These are phyloP conservation scores for Polypedilum vanderplanki DNA, from an alignment of 1,140 invertebrate genomes.

Conservation along the genomic window DNA sequence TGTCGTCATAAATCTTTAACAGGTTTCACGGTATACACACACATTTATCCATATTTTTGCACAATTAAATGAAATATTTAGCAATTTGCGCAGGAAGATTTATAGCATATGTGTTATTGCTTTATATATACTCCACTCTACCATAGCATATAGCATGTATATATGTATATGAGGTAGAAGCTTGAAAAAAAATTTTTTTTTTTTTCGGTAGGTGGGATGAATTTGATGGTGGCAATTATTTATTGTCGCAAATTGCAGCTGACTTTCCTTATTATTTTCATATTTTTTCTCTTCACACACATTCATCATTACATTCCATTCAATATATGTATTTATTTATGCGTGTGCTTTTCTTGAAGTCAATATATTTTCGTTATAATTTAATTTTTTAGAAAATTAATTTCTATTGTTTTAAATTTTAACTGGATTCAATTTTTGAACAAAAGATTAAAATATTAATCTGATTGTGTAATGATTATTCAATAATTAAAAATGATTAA, in stretches of 20 bases:
- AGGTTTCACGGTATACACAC: constrained; percentile 8
- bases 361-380: too few relatives aligned
- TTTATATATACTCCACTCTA: neutral
- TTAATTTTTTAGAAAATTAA: too few relatives aligned
- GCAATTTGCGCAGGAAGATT: constrained; percentile 16
- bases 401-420: too few relatives aligned
- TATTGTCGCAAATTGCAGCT: constrained; percentile 11
- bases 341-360: too few relatives aligned
- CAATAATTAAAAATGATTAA: too few relatives aligned
- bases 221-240: constrained; percentile 5
- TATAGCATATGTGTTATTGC: constrained; percentile 11
- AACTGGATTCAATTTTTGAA: too few relatives aligned
- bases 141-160: too few relatives aligned
- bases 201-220: neutral
- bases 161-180: too few relatives aligned
- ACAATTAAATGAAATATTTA: constrained; percentile 20
- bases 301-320: neutral
- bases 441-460: too few relatives aligned
- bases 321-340: too few relatives aligned
- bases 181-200: too few relatives aligned
- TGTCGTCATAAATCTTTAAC: constrained; percentile 18
- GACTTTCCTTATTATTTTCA: constrained; percentile 11
- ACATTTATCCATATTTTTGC: constrained; percentile 3
- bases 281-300: neutral
- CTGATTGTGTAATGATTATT: too few relatives aligned